phyloP scores from a whole-genome alignment of 2,113 vertebrate species.

The Oryzias melastigma region DNA sequence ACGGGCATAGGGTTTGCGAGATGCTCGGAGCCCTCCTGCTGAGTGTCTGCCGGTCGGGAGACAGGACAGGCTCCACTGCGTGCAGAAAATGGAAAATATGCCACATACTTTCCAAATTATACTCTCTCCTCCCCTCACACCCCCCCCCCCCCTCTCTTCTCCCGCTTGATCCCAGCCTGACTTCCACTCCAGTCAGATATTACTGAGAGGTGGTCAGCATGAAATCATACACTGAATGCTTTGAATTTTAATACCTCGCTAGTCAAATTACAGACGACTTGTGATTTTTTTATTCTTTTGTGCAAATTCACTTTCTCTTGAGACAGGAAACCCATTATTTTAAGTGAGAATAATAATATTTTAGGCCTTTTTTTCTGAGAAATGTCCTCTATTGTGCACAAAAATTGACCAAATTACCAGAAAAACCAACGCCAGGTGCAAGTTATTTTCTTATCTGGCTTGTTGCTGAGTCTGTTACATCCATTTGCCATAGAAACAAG shows the following conservation, averaged over 20 bases:
- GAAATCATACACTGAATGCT: conserved; percentile 18
- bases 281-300: conserved; percentile 10
- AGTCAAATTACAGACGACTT: conserved; percentile 36
- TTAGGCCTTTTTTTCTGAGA: not conserved
- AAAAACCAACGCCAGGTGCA: too few relatives aligned
- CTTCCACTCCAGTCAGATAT: conserved; percentile 47
- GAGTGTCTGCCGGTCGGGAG: conserved; percentile 61
- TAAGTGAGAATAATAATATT: not conserved
- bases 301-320: too few relatives aligned
- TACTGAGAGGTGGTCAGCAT: conserved; percentile 30
- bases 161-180: conserved; percentile 51
- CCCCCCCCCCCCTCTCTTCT: conserved; percentile 41
- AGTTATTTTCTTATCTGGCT: too few relatives aligned
- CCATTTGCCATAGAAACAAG: too few relatives aligned
- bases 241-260: conserved; percentile 36
- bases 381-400: not conserved
- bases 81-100: conserved; percentile 73
- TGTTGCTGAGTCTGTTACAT: too few relatives aligned
- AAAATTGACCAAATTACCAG: too few relatives aligned
- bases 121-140: conserved; percentile 43
- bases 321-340: too few relatives aligned
- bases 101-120: conserved; percentile 75
- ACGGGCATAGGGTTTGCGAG: conserved; percentile 49
- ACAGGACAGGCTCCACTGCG: conserved; percentile 56
- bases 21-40: conserved; percentile 64